Base-by-base conservation (phyloP, 2,113 vertebrate species). In the Podilymbus podiceps region DNA sequence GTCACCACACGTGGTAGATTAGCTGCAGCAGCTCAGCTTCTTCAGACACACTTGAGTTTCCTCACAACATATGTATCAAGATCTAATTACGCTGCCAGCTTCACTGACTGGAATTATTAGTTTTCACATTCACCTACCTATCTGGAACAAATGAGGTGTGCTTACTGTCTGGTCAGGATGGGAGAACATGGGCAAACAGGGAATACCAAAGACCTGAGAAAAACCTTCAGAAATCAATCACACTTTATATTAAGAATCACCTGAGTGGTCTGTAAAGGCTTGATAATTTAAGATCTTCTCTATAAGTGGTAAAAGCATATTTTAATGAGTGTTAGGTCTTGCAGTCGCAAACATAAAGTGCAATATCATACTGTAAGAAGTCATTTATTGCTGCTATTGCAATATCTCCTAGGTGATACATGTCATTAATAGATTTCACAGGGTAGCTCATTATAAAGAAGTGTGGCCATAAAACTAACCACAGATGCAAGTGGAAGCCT, bases 11-110 rank as follows among this genome's bases (percentile, higher is more conserved):
- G 68, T 2, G 38, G 89, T 73, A 73, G 83, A 96, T 97, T 96
- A 97, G 89, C 62, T 74, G 59, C 78, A 89, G 89, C 66, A 87
- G 88, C 90, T 93, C 85, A 60, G 76, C 74, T 88, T 87, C 77
- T 90, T 83, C 44, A 68, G 91, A 90, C 63, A 79, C 69, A 16
- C 76, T 88, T 38, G 8, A 80, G 80, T 93, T 94, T 97, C 77
- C 89, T 93, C 88, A 93, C 85, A 22, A 89, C 35, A 15, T 72
- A 89, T 71, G 56, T 75, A 96, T 96, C 92, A 93, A 98, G 85
- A 94, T 53, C 62, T 88, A 94, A 96, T 96, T 96, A 90, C 8
- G 7, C 90, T 80, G 81, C 60, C 55, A 55, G 47, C 25, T 89
- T 86, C 5, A 2, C 73, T 93, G 90, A 67, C 58, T 88, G 52